Base-by-base conservation (phyloP, 2,888 invertebrate genomes). In the Julus scanicus region DNA sequence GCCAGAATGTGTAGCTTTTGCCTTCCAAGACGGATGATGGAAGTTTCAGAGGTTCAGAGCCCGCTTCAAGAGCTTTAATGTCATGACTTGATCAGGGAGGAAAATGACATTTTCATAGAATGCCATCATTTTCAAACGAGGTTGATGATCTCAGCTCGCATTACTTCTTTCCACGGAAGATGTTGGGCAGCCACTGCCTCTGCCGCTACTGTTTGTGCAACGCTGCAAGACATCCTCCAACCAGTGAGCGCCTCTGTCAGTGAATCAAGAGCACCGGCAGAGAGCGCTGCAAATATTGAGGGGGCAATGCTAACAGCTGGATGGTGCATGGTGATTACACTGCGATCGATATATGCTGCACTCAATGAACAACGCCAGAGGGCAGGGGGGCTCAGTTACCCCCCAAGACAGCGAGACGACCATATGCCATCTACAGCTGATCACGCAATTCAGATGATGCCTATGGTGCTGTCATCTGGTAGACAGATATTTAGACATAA, bases 201-300 rank as follows among this genome's bases (percentile, higher is more conserved):
- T 63, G 71, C 29, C 29, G 71, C 71, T 71, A 71, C 29, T 71
- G 71, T 29, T 71, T 71, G 71, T 71, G 71, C 71, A 71, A 71
- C 71, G 71, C 71, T 71, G 13, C 71, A 29, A 71, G 71, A 71
- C 71, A 71, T 71, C 71, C 71, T 71, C 71, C 71, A 71, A 71
- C 71, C 71, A 71, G 71, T 6, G 20, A 63, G 6, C 63, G 63
- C n/a, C 20, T 63, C 63, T 20, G 63, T 4, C 63, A 20, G 17
- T 11, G 71, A n/a, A 20, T 20, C n/a, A 4, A 63, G 71, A 29
- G 29, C 71, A 13, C 29, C 71, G 29, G 11, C 29, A 71, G 71
- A 29, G 29, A 29, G 71, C 29, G 71, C 71, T 71, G 71, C 11
- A 9, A 3, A 20, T 2, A 63, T 17, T 8, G n/a, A 1, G 8